Evolutionary conservation across 2,113 vertebrate species (phyloP), one percentile per base, ranked within the genome.

Genomic region (Psettodes erumei): DNA sequence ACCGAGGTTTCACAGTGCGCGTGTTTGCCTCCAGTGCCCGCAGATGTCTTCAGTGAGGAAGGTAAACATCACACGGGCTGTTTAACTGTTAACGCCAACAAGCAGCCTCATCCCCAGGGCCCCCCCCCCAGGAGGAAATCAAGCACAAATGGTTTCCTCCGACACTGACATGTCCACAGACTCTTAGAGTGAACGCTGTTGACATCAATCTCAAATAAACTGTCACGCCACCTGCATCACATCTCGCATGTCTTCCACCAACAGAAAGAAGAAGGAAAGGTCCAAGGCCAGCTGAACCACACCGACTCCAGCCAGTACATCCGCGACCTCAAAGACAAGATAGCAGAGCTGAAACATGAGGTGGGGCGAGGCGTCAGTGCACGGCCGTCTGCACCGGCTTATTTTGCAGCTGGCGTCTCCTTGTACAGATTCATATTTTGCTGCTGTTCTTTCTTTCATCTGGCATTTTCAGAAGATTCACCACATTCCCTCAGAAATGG

Each of bases 191-290:
- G n/a, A n/a, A n/a, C n/a, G n/a, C n/a, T n/a, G n/a, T n/a, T n/a
- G n/a, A n/a, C n/a, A n/a, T n/a, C n/a, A n/a, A n/a, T n/a, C n/a
- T n/a, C n/a, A n/a, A n/a, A n/a, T n/a, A n/a, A n/a, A n/a, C n/a
- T n/a, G n/a, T n/a, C n/a, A n/a, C n/a, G 12, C 8, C 13, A 27
- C 5, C 8, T 45, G 18, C 8, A 37, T 51, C 18, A 43, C 11
- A n/a, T n/a, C n/a, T n/a, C 33, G 0, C 11, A 7, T 70, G 5
- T 81, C 11, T n/a, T 78, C 19, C 43, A 58, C 65, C 85, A 54
- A 81, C 94, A 99, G 98, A 99, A 97, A 92, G 98, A 99, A 96
- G 98, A 99, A 93, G 97, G 96, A 56, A 96, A 96, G 91, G 93
- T 99, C 86, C 95, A 98, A 88, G 97, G 97, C n/a, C 98, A 99